Conservation (phyloP, 2,797 vertebrate genomes). For the Gymnothorax reevesii region DNA sequence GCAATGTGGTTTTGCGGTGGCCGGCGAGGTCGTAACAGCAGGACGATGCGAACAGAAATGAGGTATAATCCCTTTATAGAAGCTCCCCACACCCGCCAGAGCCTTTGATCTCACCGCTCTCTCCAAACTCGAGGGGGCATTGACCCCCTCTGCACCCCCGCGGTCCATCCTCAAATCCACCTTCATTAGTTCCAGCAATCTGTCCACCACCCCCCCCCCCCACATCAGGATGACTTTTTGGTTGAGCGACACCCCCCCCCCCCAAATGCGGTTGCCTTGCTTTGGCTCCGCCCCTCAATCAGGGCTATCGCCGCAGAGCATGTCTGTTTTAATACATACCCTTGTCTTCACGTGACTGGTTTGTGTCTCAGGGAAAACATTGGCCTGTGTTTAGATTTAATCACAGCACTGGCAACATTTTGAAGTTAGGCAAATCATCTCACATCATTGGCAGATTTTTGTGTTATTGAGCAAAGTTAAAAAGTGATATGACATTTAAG, state of each 20-base stretch:
- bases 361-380: too few species aligned
- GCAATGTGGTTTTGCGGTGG: conserved; percentile 47
- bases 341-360: too few species aligned
- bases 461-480: too few species aligned
- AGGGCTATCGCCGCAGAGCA: neutral
- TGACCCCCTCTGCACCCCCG: conserved; percentile 42
- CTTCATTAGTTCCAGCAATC: conserved; percentile 48
- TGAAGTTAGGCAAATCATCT: too few species aligned
- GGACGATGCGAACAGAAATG: conserved; percentile 57
- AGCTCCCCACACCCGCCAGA: neutral
- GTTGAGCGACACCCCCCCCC: conserved; percentile 14
- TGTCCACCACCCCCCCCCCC: conserved; percentile 43
- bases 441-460: too few species aligned
- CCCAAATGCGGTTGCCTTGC: conserved; percentile 16
- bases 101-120: conserved; percentile 51
- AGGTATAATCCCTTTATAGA: conserved; percentile 55
- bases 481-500: too few species aligned
- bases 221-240: conserved; percentile 30
- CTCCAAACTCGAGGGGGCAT: conserved; percentile 47
- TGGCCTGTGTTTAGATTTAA: too few species aligned
- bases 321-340: too few species aligned
- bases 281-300: conserved; percentile 20
- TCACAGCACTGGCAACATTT: too few species aligned
- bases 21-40: conserved; percentile 52
- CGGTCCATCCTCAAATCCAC: conserved; percentile 27